phyloP scores from a whole-genome alignment of 2,797 vertebrate genomes.

The Cuniculus paca region DNA sequence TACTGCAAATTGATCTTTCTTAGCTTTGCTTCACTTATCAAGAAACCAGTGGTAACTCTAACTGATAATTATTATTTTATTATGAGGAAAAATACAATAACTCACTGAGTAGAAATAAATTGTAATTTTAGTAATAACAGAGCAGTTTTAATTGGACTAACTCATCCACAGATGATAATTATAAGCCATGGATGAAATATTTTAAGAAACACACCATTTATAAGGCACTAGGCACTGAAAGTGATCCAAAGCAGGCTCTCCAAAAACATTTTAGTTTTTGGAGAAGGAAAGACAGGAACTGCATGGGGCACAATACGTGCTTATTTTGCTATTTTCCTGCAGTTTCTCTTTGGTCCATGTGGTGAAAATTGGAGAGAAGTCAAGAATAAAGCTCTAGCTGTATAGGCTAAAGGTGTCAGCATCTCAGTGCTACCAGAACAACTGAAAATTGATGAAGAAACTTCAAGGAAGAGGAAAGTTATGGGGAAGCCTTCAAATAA shows the following conservation, averaged over 20 bases:
- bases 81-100: slow-evolving; percentile 49
- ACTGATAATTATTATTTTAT: slow-evolving; percentile 29
- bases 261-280: no score
- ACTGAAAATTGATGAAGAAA: slow-evolving; percentile 17
- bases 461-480: neutral
- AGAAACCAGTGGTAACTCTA: slow-evolving; percentile 30
- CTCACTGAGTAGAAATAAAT: neutral
- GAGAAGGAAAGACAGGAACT: slow-evolving; percentile 1
- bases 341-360: neutral
- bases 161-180: neutral
- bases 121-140: slow-evolving; percentile 46
- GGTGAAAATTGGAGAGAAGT: neutral
- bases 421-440: neutral
- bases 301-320: neutral
- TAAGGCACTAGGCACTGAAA: neutral
- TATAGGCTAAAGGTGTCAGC: neutral
- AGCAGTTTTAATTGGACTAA: neutral
- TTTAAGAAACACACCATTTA: slow-evolving; percentile 15
- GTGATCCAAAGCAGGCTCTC: neutral
- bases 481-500: neutral
- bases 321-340: neutral
- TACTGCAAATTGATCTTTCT: neutral
- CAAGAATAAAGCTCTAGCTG: neutral
- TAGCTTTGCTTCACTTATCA: neutral
- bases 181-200: neutral